These are phyloP conservation scores for Oscheius sp. DNA, from an alignment of 2,888 invertebrate genomes.

Conservation along the genomic window DNA sequence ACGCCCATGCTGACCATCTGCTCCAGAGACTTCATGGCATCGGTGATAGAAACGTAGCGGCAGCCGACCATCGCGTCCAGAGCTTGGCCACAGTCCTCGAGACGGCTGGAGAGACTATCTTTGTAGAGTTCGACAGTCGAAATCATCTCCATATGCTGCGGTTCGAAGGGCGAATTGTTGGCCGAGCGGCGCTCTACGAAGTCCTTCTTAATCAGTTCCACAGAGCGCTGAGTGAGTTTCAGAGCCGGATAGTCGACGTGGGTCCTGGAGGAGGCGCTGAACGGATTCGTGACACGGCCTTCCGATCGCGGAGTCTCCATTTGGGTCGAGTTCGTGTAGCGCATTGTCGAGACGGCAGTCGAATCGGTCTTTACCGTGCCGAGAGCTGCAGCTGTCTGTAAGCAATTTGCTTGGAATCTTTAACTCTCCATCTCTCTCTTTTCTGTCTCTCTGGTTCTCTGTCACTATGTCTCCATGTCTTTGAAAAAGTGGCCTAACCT, in stretches of 20 bases:
- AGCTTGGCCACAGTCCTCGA: constrained; percentile 2
- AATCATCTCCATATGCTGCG: neutral
- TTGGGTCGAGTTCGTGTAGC: neutral
- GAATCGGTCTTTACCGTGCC: neutral
- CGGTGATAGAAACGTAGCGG: neutral
- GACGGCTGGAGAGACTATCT: neutral
- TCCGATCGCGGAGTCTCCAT: neutral
- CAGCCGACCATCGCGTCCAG: neutral
- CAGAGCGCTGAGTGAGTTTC: neutral
- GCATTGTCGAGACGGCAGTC: neutral
- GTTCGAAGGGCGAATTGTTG: neutral
- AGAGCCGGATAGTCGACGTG: neutral
- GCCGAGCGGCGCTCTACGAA: neutral
- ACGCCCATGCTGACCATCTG: constrained; percentile 13
- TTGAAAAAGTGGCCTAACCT: neutral
- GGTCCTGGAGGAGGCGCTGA: neutral
- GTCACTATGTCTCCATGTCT: too few relatives aligned
- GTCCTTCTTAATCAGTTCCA: neutral
- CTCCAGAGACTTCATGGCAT: constrained; percentile 12
- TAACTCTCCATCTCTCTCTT: too few relatives aligned
- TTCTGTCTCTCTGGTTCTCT: too few relatives aligned
- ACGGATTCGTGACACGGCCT: neutral
- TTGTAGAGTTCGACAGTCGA: neutral
- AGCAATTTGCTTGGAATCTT: too few relatives aligned
- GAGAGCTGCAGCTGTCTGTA: neutral